Percentiles rank a stretch among this genome's conserved stretches.
These are phyloP conservation scores for Willisornis vidua DNA, from an alignment of 2,113 vertebrate genomes.

Conservation along the genomic window DNA sequence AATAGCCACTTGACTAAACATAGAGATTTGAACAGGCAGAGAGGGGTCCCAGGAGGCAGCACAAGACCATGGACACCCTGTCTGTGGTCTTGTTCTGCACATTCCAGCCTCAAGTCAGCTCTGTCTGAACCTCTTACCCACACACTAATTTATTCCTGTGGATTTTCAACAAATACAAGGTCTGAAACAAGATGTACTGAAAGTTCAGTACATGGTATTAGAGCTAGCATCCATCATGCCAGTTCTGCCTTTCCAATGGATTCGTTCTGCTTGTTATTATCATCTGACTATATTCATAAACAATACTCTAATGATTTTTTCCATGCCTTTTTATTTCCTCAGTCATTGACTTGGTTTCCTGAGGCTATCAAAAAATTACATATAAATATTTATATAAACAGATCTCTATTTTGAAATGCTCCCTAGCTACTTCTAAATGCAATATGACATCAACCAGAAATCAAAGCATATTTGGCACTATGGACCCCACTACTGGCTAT, in stretches of 20 bases:
- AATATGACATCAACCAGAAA: slow-evolving; percentile 21
- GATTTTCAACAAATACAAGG: slow-evolving; percentile 49
- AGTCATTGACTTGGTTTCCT: slow-evolving; percentile 16
- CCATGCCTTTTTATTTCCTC: slow-evolving; percentile 55
- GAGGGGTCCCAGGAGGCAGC: neutral
- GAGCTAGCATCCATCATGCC: slow-evolving; percentile 28
- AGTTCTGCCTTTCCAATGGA: neutral
- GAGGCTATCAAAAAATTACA: slow-evolving; percentile 23
- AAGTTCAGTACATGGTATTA: slow-evolving; percentile 49
- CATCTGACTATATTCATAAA: slow-evolving; percentile 54
- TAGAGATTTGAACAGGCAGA: neutral
- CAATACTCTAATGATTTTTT: slow-evolving; percentile 55
- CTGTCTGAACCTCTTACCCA: slow-evolving; percentile 23
- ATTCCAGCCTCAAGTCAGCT: slow-evolving; percentile 33
- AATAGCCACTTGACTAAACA: neutral
- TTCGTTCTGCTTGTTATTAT: slow-evolving; percentile 53
- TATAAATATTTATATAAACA: slow-evolving; percentile 46
- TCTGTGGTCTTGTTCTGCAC: slow-evolving; percentile 35
- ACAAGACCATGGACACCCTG: neutral
- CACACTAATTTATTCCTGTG: slow-evolving; percentile 52
- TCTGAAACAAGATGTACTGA: slow-evolving; percentile 50
- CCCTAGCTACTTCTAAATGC: slow-evolving; percentile 41
- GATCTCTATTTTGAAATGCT: slow-evolving; percentile 38
- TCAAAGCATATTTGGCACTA: slow-evolving; percentile 19
- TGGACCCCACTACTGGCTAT: neutral